Evolutionary conservation across 2,113 vertebrate species (phyloP).

Genomic region (Anser brachyrhynchus): DNA sequence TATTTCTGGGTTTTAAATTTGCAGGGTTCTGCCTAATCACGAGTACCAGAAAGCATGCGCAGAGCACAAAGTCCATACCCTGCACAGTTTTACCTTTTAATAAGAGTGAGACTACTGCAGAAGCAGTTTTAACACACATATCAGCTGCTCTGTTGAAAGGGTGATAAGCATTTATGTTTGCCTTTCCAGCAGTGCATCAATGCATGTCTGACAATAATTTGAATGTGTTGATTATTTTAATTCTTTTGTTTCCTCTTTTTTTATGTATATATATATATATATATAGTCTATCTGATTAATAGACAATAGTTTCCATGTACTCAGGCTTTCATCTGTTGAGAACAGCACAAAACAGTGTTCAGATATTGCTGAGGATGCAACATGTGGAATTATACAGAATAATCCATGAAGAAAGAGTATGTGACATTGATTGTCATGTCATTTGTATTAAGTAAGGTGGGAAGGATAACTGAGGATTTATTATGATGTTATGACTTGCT

Average conservation of each 20-base stretch:
- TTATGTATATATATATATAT: not conserved
- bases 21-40: not conserved
- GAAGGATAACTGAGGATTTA: constrained; percentile 36
- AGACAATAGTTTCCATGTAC: not conserved
- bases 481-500: constrained; percentile 12
- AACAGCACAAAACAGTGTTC: not conserved
- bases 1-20: not conserved
- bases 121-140: not conserved
- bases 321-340: not conserved
- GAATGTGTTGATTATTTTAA: not conserved
- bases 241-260: not conserved
- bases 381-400: constrained; percentile 42
- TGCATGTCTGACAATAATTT: not conserved
- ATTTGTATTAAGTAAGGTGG: constrained; percentile 42
- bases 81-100: not conserved
- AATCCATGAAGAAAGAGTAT: constrained; percentile 16
- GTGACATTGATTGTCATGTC: constrained; percentile 52
- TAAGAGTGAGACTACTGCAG: not conserved
- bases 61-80: not conserved
- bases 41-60: not conserved
- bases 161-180: not conserved
- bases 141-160: not conserved
- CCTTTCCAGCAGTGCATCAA: not conserved
- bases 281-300: not conserved
- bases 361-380: constrained; percentile 16